phyloP scores from a whole-genome alignment of 2,113 vertebrate species.

The Anolis carolinensis region DNA sequence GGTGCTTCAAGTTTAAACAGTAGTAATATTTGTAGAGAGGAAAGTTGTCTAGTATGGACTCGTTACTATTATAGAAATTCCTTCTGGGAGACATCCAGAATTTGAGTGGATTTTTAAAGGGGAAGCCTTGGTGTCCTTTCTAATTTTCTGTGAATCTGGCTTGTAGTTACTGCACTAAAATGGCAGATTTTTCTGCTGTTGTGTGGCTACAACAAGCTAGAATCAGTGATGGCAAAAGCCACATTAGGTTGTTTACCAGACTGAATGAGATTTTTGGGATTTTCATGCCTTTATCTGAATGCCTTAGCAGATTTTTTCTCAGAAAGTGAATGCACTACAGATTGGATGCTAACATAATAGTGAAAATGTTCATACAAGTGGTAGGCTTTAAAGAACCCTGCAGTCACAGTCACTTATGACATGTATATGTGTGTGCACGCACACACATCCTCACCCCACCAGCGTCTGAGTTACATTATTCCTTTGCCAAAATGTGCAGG shows the following conservation, averaged over 20 bases:
- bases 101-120: neutral
- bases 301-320: constrained; percentile 3
- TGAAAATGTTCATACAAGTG: neutral
- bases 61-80: neutral
- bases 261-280: neutral
- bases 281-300: rapidly evolving
- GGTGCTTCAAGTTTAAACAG: neutral
- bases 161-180: neutral
- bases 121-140: constrained; percentile 1
- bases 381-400: neutral
- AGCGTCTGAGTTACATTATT: neutral
- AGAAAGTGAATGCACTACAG: neutral
- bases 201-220: neutral
- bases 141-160: neutral
- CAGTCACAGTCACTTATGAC: no score
- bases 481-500: neutral
- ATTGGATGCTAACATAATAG: neutral
- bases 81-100: neutral
- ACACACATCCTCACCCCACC: neutral
- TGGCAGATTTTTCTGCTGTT: neutral
- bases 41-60: neutral
- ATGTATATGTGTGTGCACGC: no score
- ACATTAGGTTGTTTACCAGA: neutral
- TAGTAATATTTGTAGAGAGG: neutral
- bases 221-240: constrained; percentile 37